Evolutionary conservation across 2,888 invertebrate species (phyloP).

Genomic region (Sipha maydis): DNA sequence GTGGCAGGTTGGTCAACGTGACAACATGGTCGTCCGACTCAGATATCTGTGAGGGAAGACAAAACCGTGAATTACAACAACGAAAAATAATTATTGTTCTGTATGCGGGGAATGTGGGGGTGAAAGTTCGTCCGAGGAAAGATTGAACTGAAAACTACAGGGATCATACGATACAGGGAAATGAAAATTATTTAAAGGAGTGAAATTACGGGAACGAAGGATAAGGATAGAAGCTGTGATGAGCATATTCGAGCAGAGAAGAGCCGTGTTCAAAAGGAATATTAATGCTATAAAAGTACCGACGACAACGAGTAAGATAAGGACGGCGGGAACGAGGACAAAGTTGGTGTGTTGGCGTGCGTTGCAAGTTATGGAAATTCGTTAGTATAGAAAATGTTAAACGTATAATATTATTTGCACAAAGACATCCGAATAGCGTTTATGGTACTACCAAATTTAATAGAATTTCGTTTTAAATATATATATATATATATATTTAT

Average conservation of each 20-base stretch:
- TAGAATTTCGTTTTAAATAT: too few species aligned
- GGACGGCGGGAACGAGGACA: background rate
- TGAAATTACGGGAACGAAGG: background rate
- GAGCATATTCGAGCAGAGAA: background rate
- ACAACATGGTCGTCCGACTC: constrained; percentile 76
- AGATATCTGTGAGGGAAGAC: constrained; percentile 67
- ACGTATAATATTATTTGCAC: too few species aligned
- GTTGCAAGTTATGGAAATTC: background rate
- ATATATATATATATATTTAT: too few species aligned
- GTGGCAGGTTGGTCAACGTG: constrained; percentile 75
- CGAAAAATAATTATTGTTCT: too few species aligned
- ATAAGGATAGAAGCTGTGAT: background rate
- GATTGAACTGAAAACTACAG: background rate
- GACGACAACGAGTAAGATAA: background rate
- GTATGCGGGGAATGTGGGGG: too few species aligned
- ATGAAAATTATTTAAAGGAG: background rate
- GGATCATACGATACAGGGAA: background rate
- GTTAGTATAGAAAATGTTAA: background rate
- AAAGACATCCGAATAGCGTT: background rate
- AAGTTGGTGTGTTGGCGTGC: background rate
- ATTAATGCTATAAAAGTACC: background rate
- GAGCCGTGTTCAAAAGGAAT: constrained; percentile 18
- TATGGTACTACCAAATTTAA: background rate
- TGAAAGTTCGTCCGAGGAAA: background rate
- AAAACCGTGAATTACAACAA: background rate